phyloP scores from a whole-genome alignment of 2,113 vertebrate species.

The Hoplias malabaricus region DNA sequence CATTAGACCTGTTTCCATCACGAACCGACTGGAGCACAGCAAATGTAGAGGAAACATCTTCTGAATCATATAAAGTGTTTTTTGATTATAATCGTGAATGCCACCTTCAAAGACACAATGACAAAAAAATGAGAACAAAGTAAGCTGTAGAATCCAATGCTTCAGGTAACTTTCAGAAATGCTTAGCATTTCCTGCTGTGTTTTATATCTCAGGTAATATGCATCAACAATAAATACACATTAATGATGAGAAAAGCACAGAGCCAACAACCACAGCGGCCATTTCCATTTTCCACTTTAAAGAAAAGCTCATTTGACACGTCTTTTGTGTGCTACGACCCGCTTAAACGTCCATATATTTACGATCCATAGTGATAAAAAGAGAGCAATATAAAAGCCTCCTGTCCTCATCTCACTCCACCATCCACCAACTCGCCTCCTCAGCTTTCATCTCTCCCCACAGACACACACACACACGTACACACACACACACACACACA shows the following conservation, averaged over 20 bases:
- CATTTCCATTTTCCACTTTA: background rate
- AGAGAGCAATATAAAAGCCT: conserved; percentile 5
- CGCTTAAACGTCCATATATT: conserved; percentile 8
- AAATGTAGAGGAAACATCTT: too few relatives aligned
- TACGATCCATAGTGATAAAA: conserved; percentile 13
- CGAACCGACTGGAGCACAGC: too few relatives aligned
- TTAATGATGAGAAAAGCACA: background rate
- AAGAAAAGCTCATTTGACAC: background rate
- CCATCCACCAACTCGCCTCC: conserved; percentile 21
- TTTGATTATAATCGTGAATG: too few relatives aligned
- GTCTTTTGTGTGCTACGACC: background rate
- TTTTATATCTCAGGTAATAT: too few relatives aligned
- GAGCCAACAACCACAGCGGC: background rate
- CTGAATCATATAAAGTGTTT: too few relatives aligned
- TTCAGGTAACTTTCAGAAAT: too few relatives aligned
- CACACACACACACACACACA: conserved; percentile 20
- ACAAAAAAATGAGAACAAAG: too few relatives aligned
- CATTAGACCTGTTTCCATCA: too few relatives aligned
- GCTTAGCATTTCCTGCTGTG: too few relatives aligned
- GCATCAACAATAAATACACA: too few relatives aligned
- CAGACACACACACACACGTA: conserved; percentile 29
- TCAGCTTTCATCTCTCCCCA: conserved; percentile 40
- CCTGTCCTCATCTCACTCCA: conserved; percentile 33
- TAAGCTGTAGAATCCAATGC: too few relatives aligned
- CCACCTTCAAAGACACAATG: too few relatives aligned